Base-by-base conservation (phyloP, 2,888 invertebrate species). In the Noctua fimbriata region DNA sequence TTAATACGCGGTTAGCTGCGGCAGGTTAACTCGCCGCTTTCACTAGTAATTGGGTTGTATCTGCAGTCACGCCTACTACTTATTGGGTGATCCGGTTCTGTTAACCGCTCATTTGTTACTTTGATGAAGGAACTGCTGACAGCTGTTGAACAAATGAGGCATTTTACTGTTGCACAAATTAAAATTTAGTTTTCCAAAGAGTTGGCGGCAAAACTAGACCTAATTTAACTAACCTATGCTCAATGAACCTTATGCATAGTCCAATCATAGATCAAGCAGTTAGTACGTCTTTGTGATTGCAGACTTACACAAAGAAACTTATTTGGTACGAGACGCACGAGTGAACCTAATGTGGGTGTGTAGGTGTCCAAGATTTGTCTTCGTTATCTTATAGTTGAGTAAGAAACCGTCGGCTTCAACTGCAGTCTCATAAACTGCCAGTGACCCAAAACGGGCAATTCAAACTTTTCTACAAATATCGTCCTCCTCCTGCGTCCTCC, bases 1-100 rank as follows among this genome's bases (percentile, higher is more conserved):
- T 92, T 95, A 94, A 95, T 94, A 89, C 90, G 94, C 91, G 94
- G 94, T 93, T 94, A 92, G 91, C 89, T 89, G 92, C 91, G 93
- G 91, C 90, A 89, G 89, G 83, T 89, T 90, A 86, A 89, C 86
- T 76, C 88, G 73, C 87, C 73, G 86, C 85, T 88, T 78, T 79
- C 73, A 83, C 70, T 32, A 69, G 67, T 87, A 79, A 85, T 87
- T 87, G 85, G 82, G 87, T 78, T 66, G 76, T 86, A 75, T 86
- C 85, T 83, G 79, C 76, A 74, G 82, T 67, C 16, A 74, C 81
- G 82, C 88, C 82, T 76, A 82, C 80, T 71, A 66, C 78, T 85
- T 71, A 82, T 52, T 85, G 78, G 69, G 36, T 32, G 63, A 60
- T 74, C 76, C 81, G 69, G 73, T n/a, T 58, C 49, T 73, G 73